Percentiles rank a stretch among this genome's conserved stretches.
Conservation (phyloP, 2,113 vertebrate genomes). For the Vidua chalybeata region DNA sequence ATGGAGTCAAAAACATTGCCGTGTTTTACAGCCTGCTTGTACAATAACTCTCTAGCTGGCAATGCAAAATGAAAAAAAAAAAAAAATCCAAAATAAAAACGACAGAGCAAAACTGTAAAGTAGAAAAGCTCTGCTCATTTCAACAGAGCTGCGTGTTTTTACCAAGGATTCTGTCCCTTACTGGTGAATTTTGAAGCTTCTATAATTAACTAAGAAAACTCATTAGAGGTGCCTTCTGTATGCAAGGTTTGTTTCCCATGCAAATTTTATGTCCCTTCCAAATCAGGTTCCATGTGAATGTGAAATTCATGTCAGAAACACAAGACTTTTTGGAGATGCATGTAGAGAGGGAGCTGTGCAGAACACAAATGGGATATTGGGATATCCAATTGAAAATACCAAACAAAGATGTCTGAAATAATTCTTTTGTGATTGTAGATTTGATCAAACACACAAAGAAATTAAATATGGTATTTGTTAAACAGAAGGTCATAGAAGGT, state of each 20-base stretch:
- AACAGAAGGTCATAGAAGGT: neutral
- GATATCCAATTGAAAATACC: neutral
- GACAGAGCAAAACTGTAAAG: neutral
- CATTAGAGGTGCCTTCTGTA: neutral
- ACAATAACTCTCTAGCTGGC: slow-evolving; percentile 41
- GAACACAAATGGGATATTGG: neutral
- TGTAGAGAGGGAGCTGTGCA: neutral
- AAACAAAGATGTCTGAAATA: neutral
- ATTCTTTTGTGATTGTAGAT: neutral
- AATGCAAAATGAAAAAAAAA: neutral
- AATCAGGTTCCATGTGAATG: neutral
- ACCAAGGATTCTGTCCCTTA: neutral
- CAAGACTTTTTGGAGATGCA: neutral
- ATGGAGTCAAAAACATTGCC: slow-evolving; percentile 52
- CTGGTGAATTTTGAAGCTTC: neutral
- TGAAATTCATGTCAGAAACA: neutral
- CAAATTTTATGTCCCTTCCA: neutral
- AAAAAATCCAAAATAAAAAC: slow-evolving; percentile 12
- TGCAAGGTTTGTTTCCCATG: neutral
- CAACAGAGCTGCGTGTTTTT: neutral
- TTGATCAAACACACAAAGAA: neutral
- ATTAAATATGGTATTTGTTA: neutral
- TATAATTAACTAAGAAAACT: neutral
- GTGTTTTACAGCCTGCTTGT: slow-evolving; percentile 42
- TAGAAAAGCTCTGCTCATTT: neutral